Conservation (phyloP, 2,888 invertebrate genomes). For the Hirtodrosophila trivittata region DNA sequence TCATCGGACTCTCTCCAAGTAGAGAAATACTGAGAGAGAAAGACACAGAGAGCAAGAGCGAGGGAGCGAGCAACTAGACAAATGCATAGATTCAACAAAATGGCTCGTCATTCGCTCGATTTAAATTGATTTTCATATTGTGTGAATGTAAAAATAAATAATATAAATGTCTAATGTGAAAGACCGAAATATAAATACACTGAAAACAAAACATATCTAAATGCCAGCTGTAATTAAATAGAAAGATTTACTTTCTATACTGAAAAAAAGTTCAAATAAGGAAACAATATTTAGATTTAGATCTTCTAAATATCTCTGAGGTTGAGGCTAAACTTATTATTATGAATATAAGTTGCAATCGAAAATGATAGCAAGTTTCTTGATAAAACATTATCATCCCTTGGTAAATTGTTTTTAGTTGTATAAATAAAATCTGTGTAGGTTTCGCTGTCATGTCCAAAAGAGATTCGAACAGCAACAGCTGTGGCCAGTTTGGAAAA, state of each 20-base stretch:
- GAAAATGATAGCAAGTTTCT: not conserved
- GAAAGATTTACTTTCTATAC: no score
- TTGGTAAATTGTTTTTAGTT: constrained; percentile 1
- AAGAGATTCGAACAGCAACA: constrained; percentile 63
- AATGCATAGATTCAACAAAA: constrained; percentile 42
- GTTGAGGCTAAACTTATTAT: not conserved
- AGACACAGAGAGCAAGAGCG: constrained; percentile 7
- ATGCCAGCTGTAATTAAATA: no score
- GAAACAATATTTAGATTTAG: no score
- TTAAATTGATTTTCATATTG: constrained; percentile 50
- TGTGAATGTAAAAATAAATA: constrained; percentile 19
- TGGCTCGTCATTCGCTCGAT: constrained; percentile 50
- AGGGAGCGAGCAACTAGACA: constrained; percentile 17
- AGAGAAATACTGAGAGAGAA: not conserved
- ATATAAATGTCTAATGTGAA: not conserved
- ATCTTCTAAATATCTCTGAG: no score
- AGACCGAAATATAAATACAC: constrained; percentile 8
- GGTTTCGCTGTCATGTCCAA: constrained; percentile 65
- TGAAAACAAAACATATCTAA: not conserved
- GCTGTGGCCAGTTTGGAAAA: constrained; percentile 74
- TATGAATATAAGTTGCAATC: not conserved
- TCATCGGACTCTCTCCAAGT: constrained; percentile 17
- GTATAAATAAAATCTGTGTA: constrained; percentile 69
- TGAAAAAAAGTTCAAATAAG: no score
- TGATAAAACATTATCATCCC: constrained; percentile 7